Percentiles rank a stretch among this genome's conserved stretches.
These are phyloP conservation scores for Zoanthus gigantus DNA, from an alignment of 92 coral and sea anemone species.

Conservation along the genomic window DNA sequence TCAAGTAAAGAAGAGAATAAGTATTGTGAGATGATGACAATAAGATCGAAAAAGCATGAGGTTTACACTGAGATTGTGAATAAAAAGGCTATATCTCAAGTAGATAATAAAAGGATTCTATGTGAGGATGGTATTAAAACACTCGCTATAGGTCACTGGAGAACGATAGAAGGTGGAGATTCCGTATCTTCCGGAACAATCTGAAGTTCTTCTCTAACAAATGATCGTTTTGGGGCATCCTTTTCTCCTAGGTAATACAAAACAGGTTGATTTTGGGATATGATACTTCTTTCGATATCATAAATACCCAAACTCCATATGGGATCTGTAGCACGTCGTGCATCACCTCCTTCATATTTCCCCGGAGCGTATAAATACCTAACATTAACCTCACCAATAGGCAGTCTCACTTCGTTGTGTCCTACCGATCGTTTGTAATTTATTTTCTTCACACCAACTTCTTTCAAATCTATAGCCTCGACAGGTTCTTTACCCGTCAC, in stretches of 20 bases:
- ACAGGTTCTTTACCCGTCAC: neutral
- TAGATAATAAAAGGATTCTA: too few species aligned
- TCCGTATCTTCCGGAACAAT: neutral
- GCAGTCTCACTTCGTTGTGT: neutral
- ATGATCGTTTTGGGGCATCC: neutral
- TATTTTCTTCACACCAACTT: neutral
- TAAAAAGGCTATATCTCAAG: too few species aligned
- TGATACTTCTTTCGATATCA: too few species aligned
- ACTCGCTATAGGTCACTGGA: too few species aligned
- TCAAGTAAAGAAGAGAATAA: too few species aligned
- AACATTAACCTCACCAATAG: neutral
- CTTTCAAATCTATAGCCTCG: neutral
- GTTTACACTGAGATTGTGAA: too few species aligned
- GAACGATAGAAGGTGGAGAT: too few species aligned
- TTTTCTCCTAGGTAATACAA: neutral
- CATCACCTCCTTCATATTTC: neutral
- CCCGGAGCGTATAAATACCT: neutral
- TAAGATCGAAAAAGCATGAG: too few species aligned
- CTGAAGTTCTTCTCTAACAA: neutral
- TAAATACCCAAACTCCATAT: conserved; percentile 4
- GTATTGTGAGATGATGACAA: too few species aligned
- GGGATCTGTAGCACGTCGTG: neutral
- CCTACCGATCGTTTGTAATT: conserved; percentile 1
- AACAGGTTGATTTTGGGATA: too few species aligned
- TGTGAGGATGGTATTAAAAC: too few species aligned